A percentile compares a stretch with the other conserved stretches of the same genome.
Conservation (phyloP, 2,113 vertebrate species). For the Thalassarche chlororhynchos region DNA sequence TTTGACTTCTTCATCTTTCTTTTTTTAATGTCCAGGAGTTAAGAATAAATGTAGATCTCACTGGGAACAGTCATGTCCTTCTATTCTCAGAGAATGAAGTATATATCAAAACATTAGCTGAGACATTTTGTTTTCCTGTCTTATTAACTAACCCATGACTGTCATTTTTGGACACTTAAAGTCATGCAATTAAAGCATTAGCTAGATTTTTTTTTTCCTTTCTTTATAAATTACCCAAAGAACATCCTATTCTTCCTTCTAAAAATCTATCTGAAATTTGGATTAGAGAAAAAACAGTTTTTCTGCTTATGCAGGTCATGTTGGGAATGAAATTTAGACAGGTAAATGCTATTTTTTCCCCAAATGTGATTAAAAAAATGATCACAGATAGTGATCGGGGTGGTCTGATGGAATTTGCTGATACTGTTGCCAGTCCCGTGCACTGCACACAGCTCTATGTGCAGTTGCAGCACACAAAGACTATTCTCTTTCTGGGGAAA, state of each 20-base stretch:
- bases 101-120: not conserved
- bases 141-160: not conserved
- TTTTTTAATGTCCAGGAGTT: not conserved
- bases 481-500: not conserved
- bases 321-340: not conserved
- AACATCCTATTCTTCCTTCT: not conserved
- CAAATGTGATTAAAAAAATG: not conserved
- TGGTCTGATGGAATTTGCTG: not conserved
- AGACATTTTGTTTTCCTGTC: not conserved
- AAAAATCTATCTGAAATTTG: not conserved
- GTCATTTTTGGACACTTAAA: not conserved
- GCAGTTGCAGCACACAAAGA: not conserved
- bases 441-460: not conserved
- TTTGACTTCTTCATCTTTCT: not conserved
- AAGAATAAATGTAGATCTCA: not conserved
- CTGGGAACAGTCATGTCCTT: not conserved
- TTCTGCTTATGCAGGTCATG: not conserved
- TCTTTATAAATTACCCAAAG: not conserved
- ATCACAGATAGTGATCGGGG: not conserved
- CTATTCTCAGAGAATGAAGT: not conserved
- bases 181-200: not conserved
- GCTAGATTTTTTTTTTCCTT: not conserved
- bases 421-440: not conserved
- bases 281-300: not conserved
- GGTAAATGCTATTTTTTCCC: not conserved